These are phyloP conservation scores for Paedocypris sp. DNA, from an alignment of 2,113 vertebrate species.

Conservation along the genomic window DNA sequence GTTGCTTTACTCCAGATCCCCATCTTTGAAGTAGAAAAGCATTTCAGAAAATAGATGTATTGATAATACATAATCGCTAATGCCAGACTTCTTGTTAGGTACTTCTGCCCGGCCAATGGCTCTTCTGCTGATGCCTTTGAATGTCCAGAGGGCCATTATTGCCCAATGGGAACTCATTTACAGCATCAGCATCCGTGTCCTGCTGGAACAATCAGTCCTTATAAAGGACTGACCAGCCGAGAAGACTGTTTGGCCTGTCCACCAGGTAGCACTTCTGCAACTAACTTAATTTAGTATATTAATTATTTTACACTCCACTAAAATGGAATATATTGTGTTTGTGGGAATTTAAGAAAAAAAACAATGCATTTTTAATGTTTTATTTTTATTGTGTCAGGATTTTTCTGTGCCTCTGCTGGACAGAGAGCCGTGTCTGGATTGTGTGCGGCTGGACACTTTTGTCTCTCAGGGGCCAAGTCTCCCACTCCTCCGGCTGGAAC, in stretches of 20 bases:
- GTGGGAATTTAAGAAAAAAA: too few species aligned
- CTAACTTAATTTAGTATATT: background rate
- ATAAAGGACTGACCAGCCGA: conserved; percentile 41
- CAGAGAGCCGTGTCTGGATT: conserved; percentile 52
- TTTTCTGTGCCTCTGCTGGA: conserved; percentile 60
- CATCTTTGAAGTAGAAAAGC: too few species aligned
- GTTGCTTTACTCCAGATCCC: too few species aligned
- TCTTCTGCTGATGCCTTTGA: conserved; percentile 52
- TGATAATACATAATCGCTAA: too few species aligned
- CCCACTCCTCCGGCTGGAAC: conserved; percentile 53
- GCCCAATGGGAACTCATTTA: conserved; percentile 62
- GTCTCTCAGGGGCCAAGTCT: conserved; percentile 50
- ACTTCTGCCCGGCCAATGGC: conserved; percentile 69
- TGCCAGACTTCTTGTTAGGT: too few species aligned
- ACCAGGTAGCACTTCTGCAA: conserved; percentile 61
- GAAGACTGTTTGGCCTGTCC: conserved; percentile 72
- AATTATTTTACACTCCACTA: too few species aligned
- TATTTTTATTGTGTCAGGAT: too few species aligned
- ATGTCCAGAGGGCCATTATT: conserved; percentile 76
- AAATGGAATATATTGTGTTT: too few species aligned
- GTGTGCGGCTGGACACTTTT: conserved; percentile 68
- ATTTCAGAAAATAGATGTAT: too few species aligned
- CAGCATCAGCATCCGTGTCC: conserved; percentile 75
- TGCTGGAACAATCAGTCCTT: conserved; percentile 68
- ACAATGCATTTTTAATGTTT: too few species aligned